These are phyloP conservation scores for Notoglanidium macrostoma DNA, from an alignment of 2,797 vertebrate genomes.

Conservation along the genomic window DNA sequence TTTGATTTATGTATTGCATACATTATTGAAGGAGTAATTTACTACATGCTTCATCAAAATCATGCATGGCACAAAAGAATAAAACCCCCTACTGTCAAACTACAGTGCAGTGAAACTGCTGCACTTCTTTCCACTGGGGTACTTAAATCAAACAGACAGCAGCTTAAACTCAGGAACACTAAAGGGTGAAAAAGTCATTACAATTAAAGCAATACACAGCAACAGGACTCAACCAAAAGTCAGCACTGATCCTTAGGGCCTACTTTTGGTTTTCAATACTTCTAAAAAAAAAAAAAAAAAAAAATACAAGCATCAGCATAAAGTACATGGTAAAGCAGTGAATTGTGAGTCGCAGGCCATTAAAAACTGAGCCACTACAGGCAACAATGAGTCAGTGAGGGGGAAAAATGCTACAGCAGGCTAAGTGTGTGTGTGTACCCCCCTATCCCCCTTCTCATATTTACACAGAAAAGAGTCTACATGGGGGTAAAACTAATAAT, in stretches of 20 bases:
- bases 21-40: not conserved
- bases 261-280: conserved; percentile 43
- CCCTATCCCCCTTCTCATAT: not conserved
- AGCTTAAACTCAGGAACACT: not conserved
- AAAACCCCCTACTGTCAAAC: not conserved
- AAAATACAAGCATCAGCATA: conserved; percentile 64
- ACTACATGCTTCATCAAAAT: not conserved
- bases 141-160: not conserved
- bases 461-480: not conserved
- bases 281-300: conserved; percentile 52
- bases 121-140: conserved; percentile 4
- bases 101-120: not conserved
- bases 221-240: not conserved
- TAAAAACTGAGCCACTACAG: conserved; percentile 42
- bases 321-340: conserved; percentile 36
- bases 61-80: not conserved
- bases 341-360: conserved; percentile 56
- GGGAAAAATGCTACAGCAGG: not conserved
- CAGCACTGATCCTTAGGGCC: conserved; percentile 37
- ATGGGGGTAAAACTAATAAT: conserved; percentile 29
- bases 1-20: conserved; percentile 11
- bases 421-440: conserved; percentile 30
- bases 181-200: not conserved
- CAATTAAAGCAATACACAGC: not conserved
- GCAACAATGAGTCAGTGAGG: conserved; percentile 69